Base-by-base conservation (phyloP, 1,140 invertebrate genomes). In the Branchinecta lindahli region DNA sequence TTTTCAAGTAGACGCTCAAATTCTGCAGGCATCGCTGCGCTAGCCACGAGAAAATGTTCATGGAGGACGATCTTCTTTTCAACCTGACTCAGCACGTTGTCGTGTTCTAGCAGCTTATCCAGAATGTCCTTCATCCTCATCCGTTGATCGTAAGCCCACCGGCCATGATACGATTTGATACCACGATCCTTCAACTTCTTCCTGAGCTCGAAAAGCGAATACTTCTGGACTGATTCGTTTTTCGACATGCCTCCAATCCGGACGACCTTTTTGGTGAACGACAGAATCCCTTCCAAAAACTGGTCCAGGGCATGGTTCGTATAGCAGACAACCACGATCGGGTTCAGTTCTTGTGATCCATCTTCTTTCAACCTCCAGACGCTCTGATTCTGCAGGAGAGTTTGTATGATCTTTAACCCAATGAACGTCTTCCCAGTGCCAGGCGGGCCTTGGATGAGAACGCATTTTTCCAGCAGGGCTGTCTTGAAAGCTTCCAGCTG, bases 301-400 rank as follows among this genome's bases (percentile, higher is more conserved):
- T 94, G 90, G 81, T 94, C 91, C 4, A 94, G 76, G 0, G 91
- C 91, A 78, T 93, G 89, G 76, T 94, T 94, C 0, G 90, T 92
- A 73, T 86, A 91, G 75, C 89, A 91, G 21, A 94, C 84, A 10
- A 94, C 81, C 3, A 94, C 77, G 69, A 94, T 86, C 7, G 88
- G 86, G n/a, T 52, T 67, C 44, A 21, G 78, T 76, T 73, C 45
- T 61, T 66, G 70, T 12, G 73, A 75, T 6, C 33, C n/a, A 12
- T 46, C 46, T 44, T 10, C 47, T 12, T 66, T 69, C n/a, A 21
- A 18, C 46, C 47, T 46, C 71, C 71, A 0, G 73, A 75, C n/a
- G 8, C 20, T 20, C 46, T 46, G 9, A n/a, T 72, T 7, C 66
- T 71, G 44, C 9, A 89, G 74, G 8, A 89, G 75, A 4, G 81